Percentiles rank a stretch among this genome's conserved stretches.
These are phyloP conservation scores for Stercorarius parasiticus DNA, from an alignment of 2,113 vertebrate genomes.

Conservation along the genomic window DNA sequence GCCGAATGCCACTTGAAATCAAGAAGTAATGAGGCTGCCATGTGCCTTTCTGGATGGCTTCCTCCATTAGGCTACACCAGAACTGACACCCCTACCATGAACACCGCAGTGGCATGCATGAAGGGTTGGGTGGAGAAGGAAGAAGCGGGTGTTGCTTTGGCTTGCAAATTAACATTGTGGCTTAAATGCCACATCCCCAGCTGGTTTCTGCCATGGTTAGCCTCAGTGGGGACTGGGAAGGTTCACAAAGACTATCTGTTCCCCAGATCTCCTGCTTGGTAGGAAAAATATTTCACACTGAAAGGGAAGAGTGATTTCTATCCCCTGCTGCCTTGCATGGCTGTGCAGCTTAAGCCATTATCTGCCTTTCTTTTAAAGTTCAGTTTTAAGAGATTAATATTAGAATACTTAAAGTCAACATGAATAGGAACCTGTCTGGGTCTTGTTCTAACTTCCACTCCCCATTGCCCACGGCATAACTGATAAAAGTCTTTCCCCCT, in stretches of 20 bases:
- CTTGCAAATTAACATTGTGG: background rate
- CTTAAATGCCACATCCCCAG: background rate
- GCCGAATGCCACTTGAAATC: background rate
- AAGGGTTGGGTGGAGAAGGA: background rate
- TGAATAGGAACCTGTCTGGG: background rate
- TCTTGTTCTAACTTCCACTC: background rate
- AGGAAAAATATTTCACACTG: background rate
- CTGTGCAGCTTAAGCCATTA: background rate
- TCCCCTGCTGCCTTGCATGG: background rate
- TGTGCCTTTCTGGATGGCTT: background rate
- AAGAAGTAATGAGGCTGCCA: background rate
- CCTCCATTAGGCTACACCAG: background rate
- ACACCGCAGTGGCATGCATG: fast-evolving
- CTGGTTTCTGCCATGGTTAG: background rate
- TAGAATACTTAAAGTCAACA: background rate
- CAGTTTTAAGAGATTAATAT: background rate
- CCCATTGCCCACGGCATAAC: fast-evolving
- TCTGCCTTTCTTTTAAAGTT: background rate
- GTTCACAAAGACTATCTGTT: background rate
- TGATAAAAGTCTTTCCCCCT: background rate
- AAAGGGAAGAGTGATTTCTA: background rate
- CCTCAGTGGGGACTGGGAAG: background rate
- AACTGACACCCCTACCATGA: fast-evolving
- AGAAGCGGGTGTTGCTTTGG: background rate
- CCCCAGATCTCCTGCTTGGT: background rate